These are phyloP conservation scores for Lysandra coridon DNA, from an alignment of 2,888 invertebrate genomes.

Conservation along the genomic window DNA sequence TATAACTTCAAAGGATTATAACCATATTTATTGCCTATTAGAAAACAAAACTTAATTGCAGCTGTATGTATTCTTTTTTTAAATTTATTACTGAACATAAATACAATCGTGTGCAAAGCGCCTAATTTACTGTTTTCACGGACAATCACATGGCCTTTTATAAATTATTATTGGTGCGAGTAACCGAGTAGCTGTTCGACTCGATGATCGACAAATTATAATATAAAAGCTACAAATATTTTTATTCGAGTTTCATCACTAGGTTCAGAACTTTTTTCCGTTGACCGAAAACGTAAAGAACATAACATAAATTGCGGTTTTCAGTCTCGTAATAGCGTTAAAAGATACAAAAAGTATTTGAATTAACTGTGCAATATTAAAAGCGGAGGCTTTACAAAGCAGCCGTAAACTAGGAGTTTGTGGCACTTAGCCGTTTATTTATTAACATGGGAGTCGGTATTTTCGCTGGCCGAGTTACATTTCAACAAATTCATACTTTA, in stretches of 20 bases:
- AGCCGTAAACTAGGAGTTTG: slow-evolving; percentile 28
- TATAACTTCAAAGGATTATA: too few species aligned
- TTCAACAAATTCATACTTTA: slow-evolving; percentile 23
- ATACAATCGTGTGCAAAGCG: too few species aligned
- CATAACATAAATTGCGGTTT: background rate
- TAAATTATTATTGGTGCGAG: background rate
- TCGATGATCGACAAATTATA: background rate
- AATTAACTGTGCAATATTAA: slow-evolving; percentile 28
- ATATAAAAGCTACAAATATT: too few species aligned
- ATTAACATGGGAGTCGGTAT: slow-evolving; percentile 30
- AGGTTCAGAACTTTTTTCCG: background rate
- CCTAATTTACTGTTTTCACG: background rate
- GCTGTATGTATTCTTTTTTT: too few species aligned
- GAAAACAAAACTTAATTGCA: too few species aligned
- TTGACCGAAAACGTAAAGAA: background rate
- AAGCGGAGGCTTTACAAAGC: slow-evolving; percentile 29
- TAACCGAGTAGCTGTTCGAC: background rate
- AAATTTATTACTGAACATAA: too few species aligned
- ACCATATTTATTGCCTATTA: background rate
- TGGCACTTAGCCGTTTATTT: slow-evolving; percentile 27
- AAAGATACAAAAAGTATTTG: slow-evolving; percentile 29
- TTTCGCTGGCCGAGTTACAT: slow-evolving; percentile 19
- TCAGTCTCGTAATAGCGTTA: background rate
- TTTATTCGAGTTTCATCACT: background rate
- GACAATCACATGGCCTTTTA: background rate